A percentile compares a stretch with the other conserved stretches of the same genome.
These are phyloP conservation scores for Ecliptopera silaceata DNA, from an alignment of 2,888 invertebrate species.

Conservation along the genomic window DNA sequence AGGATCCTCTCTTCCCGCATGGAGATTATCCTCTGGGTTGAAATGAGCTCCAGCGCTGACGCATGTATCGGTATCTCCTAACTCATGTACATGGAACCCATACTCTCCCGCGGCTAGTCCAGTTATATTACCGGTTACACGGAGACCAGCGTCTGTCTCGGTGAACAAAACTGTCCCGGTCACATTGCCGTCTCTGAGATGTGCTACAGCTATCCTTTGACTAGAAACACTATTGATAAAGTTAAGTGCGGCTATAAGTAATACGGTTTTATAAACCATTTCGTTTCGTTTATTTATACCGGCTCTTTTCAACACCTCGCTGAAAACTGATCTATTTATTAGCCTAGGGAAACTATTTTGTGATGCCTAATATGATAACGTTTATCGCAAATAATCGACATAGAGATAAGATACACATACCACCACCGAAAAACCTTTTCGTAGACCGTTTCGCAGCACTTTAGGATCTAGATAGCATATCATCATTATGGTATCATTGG, in stretches of 20 bases:
- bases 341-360: neutral
- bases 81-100: constrained; percentile 86
- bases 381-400: constrained; percentile 1
- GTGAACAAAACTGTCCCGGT: constrained; percentile 64
- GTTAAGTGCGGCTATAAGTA: constrained; percentile 20
- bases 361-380: neutral
- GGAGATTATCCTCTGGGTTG: constrained; percentile 84
- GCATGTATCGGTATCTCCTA: constrained; percentile 81
- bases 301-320: neutral
- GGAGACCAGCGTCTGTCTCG: constrained; percentile 74
- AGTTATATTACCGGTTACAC: constrained; percentile 72
- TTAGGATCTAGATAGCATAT: no score
- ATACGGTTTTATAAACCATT: constrained; percentile 20
- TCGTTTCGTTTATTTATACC: neutral
- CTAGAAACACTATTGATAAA: constrained; percentile 26
- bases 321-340: constrained; percentile 3
- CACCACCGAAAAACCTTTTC: neutral
- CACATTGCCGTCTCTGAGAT: constrained; percentile 46
- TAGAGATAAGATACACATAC: constrained; percentile 9
- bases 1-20: constrained; percentile 84
- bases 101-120: constrained; percentile 80
- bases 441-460: neutral
- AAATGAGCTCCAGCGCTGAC: constrained; percentile 85
- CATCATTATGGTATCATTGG: no score
- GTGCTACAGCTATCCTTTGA: constrained; percentile 55